Percentiles rank a stretch among this genome's conserved stretches.
phyloP scores from a whole-genome alignment of 2,888 invertebrate genomes.

The Erebia ligea region DNA sequence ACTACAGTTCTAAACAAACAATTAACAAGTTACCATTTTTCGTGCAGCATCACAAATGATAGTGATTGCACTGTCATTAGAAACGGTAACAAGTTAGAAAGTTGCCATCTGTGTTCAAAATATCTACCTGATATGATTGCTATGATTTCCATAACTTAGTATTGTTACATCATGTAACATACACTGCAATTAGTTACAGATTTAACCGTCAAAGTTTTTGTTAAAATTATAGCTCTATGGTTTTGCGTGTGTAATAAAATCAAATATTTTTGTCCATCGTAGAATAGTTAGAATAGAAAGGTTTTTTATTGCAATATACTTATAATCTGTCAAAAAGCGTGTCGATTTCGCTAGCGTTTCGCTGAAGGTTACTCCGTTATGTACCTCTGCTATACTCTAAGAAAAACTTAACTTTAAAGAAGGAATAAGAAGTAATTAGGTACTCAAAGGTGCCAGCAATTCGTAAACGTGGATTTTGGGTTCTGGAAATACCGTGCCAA shows the following conservation, averaged over 20 bases:
- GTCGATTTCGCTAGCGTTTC: no score
- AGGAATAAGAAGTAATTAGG: no score
- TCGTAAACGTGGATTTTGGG: no score
- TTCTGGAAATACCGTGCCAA: no score
- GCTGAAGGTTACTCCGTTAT: no score
- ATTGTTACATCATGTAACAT: not conserved
- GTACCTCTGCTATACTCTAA: no score
- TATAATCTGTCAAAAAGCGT: not conserved
- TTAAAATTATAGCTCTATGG: not conserved
- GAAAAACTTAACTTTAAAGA: no score
- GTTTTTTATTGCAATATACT: no score
- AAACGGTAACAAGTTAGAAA: conserved; percentile 39
- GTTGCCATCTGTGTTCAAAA: conserved; percentile 28
- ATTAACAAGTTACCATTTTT: conserved; percentile 17
- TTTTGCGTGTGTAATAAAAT: no score
- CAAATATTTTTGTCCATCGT: no score
- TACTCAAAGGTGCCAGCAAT: no score
- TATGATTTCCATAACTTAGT: conserved; percentile 10
- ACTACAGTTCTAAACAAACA: conserved; percentile 1
- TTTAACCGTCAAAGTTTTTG: not conserved
- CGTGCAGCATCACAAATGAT: conserved; percentile 26
- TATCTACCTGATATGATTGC: conserved; percentile 23
- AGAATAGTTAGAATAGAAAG: no score
- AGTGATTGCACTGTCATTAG: conserved; percentile 26
- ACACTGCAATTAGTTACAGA: not conserved